Evolutionary conservation across 2,888 invertebrate genomes (phyloP).

Genomic region (Itoplectis maculator): DNA sequence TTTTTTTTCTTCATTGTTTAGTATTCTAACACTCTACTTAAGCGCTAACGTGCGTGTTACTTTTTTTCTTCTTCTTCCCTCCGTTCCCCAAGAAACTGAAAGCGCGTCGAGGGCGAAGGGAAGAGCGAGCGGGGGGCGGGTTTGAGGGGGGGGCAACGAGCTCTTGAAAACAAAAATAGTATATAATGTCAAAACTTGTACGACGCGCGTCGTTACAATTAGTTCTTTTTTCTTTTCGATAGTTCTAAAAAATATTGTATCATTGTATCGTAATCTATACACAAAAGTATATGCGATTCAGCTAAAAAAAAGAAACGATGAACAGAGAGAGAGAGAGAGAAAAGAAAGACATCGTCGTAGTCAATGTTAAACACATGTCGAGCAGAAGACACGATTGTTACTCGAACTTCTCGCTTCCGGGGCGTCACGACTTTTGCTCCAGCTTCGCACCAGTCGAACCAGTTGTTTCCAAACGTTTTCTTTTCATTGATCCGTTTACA

Average conservation of each 20-base stretch:
- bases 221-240: conserved; percentile 47
- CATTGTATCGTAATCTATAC: conserved; percentile 56
- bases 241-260: conserved; percentile 69
- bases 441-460: no score
- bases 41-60: conserved; percentile 75
- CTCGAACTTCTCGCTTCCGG: conserved; percentile 4
- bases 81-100: conserved; percentile 67
- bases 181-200: conserved; percentile 56
- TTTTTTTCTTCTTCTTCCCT: conserved; percentile 50
- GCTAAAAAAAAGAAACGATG: conserved; percentile 58
- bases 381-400: conserved; percentile 33
- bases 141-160: conserved; percentile 24
- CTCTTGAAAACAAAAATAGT: conserved; percentile 47
- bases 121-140: conserved; percentile 9
- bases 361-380: conserved; percentile 51
- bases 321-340: conserved; percentile 60
- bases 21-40: conserved; percentile 76
- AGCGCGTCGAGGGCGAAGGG: conserved; percentile 21
- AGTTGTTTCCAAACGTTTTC: no score
- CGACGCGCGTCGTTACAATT: conserved; percentile 67
- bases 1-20: conserved; percentile 60
- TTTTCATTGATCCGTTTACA: no score
- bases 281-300: conserved; percentile 64
- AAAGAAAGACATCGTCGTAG: conserved; percentile 42
- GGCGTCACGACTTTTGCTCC: conserved; percentile 10